Base-by-base conservation (phyloP, 2,113 vertebrate genomes). In the Picathartes gymnocephalus region DNA sequence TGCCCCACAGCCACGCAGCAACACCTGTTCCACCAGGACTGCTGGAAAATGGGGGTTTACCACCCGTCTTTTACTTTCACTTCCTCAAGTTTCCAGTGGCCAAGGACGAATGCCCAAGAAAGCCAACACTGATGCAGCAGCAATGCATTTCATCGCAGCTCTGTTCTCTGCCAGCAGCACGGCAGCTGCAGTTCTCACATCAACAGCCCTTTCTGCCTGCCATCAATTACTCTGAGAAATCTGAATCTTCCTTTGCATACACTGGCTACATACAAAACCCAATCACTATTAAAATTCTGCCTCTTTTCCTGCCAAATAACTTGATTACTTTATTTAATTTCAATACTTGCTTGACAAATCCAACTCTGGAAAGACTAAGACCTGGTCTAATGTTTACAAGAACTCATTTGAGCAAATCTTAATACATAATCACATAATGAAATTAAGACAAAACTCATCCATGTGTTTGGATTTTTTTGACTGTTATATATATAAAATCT, bases 181-280 rank as follows among this genome's bases (percentile, higher is more conserved):
- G 0, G 28, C 16, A 79, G 78, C 58, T 66, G 42, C 50, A 53
- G 83, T 30, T 44, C 72, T 44, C 74, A 89, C 65, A 80, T 83
- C 50, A 20, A 51, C 33, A 94, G 73, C 47, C 47, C 62, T 39
- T 53, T 73, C 13, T 74, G 62, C 74, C 81, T 82, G 54, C 71
- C 58, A 79, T 37, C 69, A 84, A 56, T 19, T 61, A 68, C 61
- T 97, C 97, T 95, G 47, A 94, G 74, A 83, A 78, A 71, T 42
- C 62, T 25, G 24, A 69, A 31, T 66, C 72, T 65, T 66, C 62
- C 79, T 91, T 77, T 92, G 71, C 62, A 84, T 72, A 40, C 40
- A 31, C 18, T 48, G 35, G 65, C 40, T 54, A 86, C 19, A 17
- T 3, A 66, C 12, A 68, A 50, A 79, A 37, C 20, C 40, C 79